Evolutionary conservation across 2,113 vertebrate species (phyloP).

Genomic region (Deroptyus accipitrinus): DNA sequence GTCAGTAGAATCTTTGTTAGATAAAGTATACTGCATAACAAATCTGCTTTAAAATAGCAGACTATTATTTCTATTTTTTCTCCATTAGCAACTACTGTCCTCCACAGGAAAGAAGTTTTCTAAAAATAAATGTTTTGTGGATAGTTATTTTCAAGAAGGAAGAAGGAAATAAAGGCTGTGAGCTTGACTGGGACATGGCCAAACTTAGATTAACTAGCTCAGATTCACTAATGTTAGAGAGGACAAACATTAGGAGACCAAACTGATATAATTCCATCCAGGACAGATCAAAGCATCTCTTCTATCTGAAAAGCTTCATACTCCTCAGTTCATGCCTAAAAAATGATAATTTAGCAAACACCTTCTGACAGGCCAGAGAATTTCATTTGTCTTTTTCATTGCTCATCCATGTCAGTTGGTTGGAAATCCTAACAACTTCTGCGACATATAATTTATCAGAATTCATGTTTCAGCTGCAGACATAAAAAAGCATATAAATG

Average conservation of each 20-base stretch:
- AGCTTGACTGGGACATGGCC: rapidly evolving
- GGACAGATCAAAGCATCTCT: not conserved
- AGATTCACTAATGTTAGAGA: not conserved
- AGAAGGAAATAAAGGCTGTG: not conserved
- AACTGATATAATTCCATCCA: not conserved
- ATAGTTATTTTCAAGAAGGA: slow-evolving; percentile 13
- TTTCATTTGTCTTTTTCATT: not conserved
- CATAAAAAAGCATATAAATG: not conserved
- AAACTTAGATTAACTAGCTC: not conserved
- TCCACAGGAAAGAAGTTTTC: not conserved
- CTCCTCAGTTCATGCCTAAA: not conserved
- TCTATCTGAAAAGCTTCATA: not conserved
- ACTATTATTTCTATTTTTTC: not conserved
- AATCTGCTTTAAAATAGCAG: not conserved
- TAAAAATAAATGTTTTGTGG: not conserved
- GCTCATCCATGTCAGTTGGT: not conserved
- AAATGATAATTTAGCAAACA: not conserved
- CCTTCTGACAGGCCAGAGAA: not conserved
- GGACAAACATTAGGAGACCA: not conserved
- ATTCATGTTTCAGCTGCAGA: not conserved
- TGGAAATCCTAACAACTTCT: not conserved
- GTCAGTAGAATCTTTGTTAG: not conserved
- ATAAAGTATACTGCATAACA: not conserved
- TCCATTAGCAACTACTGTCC: not conserved
- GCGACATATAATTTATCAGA: not conserved